Conservation (phyloP, 2,113 vertebrate species). For the Silurus asotus region DNA sequence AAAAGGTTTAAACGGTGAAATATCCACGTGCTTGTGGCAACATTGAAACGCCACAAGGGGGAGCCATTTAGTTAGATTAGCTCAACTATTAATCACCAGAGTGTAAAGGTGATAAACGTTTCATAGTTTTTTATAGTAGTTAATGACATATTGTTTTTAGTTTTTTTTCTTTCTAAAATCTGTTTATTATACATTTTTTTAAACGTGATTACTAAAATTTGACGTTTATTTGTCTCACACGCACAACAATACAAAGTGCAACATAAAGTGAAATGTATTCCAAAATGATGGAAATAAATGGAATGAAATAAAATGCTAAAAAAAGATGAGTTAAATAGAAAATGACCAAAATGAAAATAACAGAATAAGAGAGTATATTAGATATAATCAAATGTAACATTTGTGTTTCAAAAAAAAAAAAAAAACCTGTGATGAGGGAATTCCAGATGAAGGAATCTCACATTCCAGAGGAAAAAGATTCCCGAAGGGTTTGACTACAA, state of each 20-base stretch:
- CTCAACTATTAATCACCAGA: neutral
- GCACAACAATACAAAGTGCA: too few relatives aligned
- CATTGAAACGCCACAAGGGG: neutral
- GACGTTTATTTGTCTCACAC: too few relatives aligned
- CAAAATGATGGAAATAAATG: too few relatives aligned
- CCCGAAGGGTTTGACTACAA: neutral
- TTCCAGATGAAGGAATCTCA: neutral
- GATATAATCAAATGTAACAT: too few relatives aligned
- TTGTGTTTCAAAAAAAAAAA: neutral
- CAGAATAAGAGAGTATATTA: too few relatives aligned
- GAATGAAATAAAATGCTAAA: too few relatives aligned
- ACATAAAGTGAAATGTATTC: too few relatives aligned
- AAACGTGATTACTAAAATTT: neutral
- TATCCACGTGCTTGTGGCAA: neutral
- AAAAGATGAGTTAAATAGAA: too few relatives aligned
- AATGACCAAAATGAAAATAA: too few relatives aligned
- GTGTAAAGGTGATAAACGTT: neutral
- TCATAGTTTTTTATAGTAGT: neutral
- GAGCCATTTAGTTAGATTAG: neutral
- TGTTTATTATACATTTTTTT: neutral
- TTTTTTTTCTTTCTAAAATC: neutral
- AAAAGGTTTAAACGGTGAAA: neutral
- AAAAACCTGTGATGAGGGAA: neutral
- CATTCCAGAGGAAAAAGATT: neutral
- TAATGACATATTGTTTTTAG: neutral